Conservation (phyloP, 2,888 invertebrate species). For the Sinelater perroti region DNA sequence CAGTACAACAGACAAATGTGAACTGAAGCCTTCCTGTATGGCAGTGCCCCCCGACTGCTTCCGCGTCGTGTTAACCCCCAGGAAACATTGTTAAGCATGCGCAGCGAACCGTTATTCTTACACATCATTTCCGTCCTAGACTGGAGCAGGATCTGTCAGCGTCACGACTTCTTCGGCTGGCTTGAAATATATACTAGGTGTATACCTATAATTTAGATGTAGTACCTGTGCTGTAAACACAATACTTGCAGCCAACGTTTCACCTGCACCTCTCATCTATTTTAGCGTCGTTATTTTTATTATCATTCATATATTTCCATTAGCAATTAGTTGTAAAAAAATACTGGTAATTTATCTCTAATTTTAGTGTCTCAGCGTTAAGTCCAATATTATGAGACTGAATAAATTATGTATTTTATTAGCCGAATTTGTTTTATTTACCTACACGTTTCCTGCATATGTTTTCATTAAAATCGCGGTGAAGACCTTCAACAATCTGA, state of each 20-base stretch:
- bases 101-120: slow-evolving; percentile 8
- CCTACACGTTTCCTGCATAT: slow-evolving; percentile 1
- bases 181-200: slow-evolving; percentile 6
- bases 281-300: slow-evolving; percentile 47
- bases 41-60: slow-evolving; percentile 80
- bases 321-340: slow-evolving; percentile 56
- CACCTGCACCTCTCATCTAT: slow-evolving; percentile 45
- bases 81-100: slow-evolving; percentile 46
- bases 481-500: neutral
- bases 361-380: slow-evolving; percentile 52
- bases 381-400: slow-evolving; percentile 59
- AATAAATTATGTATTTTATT: slow-evolving; percentile 58
- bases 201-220: slow-evolving; percentile 17
- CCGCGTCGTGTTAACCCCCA: slow-evolving; percentile 67
- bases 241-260: slow-evolving; percentile 39
- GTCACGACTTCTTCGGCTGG: slow-evolving; percentile 4
- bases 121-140: slow-evolving; percentile 26
- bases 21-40: slow-evolving; percentile 73
- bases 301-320: slow-evolving; percentile 53
- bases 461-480: neutral
- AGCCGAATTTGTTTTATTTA: slow-evolving; percentile 15
- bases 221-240: slow-evolving; percentile 27
- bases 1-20: slow-evolving; percentile 66
- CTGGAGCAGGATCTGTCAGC: slow-evolving; percentile 6
- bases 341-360: slow-evolving; percentile 53